These are phyloP conservation scores for Semnornis frantzii DNA, from an alignment of 2,113 vertebrate genomes.

Conservation along the genomic window DNA sequence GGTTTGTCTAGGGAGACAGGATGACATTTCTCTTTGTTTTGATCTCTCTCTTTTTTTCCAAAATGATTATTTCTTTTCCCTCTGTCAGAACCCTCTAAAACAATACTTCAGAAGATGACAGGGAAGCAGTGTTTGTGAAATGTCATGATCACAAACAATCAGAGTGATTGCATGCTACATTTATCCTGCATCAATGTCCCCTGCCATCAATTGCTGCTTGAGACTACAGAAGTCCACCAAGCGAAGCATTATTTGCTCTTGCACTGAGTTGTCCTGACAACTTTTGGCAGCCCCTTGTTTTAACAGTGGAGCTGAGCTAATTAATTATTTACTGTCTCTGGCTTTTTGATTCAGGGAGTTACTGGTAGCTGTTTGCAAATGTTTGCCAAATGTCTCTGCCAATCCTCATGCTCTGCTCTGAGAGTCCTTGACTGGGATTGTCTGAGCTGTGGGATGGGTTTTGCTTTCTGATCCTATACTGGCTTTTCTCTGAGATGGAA, in stretches of 20 bases:
- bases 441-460: not conserved
- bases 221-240: not conserved
- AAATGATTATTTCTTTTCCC: conserved; percentile 32
- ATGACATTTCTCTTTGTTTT: conserved; percentile 63
- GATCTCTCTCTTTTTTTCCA: not conserved
- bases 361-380: not conserved
- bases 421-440: not conserved
- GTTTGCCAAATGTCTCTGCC: not conserved
- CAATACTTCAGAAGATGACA: conserved; percentile 77
- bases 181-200: conserved; percentile 55
- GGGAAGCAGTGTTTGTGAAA: conserved; percentile 70
- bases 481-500: not conserved
- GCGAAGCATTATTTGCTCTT: not conserved
- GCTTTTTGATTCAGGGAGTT: not conserved
- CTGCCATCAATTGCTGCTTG: conserved; percentile 19
- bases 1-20: conserved; percentile 16
- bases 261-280: not conserved
- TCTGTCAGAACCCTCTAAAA: conserved; percentile 65
- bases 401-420: not conserved
- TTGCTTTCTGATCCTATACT: not conserved
- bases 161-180: conserved; percentile 66
- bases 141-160: conserved; percentile 73
- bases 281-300: not conserved
- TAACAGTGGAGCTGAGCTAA: not conserved
- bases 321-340: not conserved